Base-by-base conservation (phyloP, 2,113 vertebrate species). In the Delphinus delphis region DNA sequence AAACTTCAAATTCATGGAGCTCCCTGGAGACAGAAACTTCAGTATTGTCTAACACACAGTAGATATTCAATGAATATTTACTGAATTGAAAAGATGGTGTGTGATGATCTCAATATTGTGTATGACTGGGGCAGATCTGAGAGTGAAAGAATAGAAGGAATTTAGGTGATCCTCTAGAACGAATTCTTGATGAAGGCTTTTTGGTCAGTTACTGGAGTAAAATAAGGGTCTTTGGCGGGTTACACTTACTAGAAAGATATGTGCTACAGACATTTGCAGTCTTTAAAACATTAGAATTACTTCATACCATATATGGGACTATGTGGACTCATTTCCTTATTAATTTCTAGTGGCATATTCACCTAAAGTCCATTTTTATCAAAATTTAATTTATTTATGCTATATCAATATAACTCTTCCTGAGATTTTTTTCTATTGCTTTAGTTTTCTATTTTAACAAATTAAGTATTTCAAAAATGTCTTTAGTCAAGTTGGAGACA, bases 201-300 rank as follows among this genome's bases (percentile, higher is more conserved):
- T 90, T 44, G 25, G 67, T 90, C 38, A 67, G 9, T 31, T 74
- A 50, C 38, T 79, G 3, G 53, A 94, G 47, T 96, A 91, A 91
- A 93, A 67, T 25, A 91, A 18, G n/a, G 20, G 6, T 67, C 25
- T 82, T 44, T 89, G 71, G 26, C n/a, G 36, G n/a, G 41, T 55
- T 70, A 55, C 10, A n/a, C 13, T 76, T 74, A 85, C 12, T 77
- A 55, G 36, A 31, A 81, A 74, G 53, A 68, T 82, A 62, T 41
- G 2, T 90, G 10, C 44, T 77, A 71, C 7, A 87, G 36, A 82
- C 28, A 73, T 65, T 25, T 44, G 55, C 0, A 31, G 3, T 41
- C n/a, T 94, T 88, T 76, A 62, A 88, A 96, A 93, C 50, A 63
- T 26, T 80, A 84, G 8, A 94, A 86, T 71, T 93, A 71, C 14